Conservation (phyloP, 2,888 invertebrate species). For the Plagiodera versicolora region DNA sequence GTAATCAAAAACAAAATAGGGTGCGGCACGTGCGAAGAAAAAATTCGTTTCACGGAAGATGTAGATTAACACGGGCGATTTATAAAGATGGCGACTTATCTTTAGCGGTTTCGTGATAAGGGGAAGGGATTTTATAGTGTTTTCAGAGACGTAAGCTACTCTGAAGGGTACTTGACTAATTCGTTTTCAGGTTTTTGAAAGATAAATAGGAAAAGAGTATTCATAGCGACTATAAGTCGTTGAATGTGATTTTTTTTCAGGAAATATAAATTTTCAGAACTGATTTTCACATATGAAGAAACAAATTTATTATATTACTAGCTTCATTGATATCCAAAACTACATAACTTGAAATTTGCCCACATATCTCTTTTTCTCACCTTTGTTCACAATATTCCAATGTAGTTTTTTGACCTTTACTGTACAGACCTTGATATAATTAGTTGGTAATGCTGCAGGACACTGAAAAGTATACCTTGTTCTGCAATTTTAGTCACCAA, state of each 20-base stretch:
- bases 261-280: too few species aligned
- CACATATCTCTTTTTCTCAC: too few species aligned
- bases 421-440: too few species aligned
- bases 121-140: neutral
- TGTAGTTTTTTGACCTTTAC: too few species aligned
- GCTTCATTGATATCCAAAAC: too few species aligned
- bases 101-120: conserved; percentile 8
- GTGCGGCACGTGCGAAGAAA: conserved; percentile 18
- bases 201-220: neutral
- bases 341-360: too few species aligned
- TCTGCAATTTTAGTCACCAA: neutral
- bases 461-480: neutral
- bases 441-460: neutral
- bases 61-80: conserved; percentile 27
- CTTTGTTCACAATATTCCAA: too few species aligned
- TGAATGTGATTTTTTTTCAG: neutral
- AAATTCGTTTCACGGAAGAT: conserved; percentile 25
- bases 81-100: conserved; percentile 23
- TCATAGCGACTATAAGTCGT: neutral
- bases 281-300: too few species aligned
- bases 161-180: neutral
- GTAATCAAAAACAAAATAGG: conserved; percentile 37
- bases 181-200: neutral
- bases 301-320: too few species aligned
- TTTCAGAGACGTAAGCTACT: neutral